A percentile compares a stretch with the other conserved stretches of the same genome.
These are phyloP conservation scores for Mercenaria mercenaria DNA, from an alignment of 1,140 invertebrate genomes.

Conservation along the genomic window DNA sequence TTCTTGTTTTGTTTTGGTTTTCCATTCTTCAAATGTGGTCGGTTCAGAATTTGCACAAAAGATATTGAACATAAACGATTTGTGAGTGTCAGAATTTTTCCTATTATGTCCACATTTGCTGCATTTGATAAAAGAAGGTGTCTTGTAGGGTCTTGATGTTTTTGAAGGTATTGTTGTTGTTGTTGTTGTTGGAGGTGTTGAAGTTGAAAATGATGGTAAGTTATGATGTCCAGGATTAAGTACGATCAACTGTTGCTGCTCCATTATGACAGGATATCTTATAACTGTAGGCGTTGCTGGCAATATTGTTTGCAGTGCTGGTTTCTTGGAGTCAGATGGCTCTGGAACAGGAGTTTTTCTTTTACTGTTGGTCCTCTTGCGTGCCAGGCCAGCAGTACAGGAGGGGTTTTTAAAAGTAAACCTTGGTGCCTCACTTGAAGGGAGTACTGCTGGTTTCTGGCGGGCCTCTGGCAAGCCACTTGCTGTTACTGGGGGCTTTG, in stretches of 20 bases:
- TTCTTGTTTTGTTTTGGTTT: constrained; percentile 2
- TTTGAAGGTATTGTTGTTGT: not conserved
- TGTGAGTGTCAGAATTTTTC: constrained; percentile 14
- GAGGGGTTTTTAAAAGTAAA: not conserved
- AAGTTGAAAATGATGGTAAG: not conserved
- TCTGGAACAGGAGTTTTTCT: no score
- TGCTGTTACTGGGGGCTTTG: constrained; percentile 30
- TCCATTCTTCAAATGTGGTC: constrained; percentile 24
- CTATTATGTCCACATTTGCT: constrained; percentile 36
- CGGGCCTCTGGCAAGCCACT: constrained; percentile 53
- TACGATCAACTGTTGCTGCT: constrained; percentile 12
- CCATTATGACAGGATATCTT: constrained; percentile 29
- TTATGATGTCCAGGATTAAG: not conserved
- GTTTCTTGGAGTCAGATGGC: not conserved
- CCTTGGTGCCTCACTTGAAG: constrained; percentile 10
- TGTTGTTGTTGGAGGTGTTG: not conserved
- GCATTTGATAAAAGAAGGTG: constrained; percentile 29
- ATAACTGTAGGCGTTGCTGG: not conserved
- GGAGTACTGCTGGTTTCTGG: constrained; percentile 40
- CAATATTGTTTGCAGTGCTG: not conserved
- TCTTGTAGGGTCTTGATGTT: constrained; percentile 19
- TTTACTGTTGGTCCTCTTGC: constrained; percentile 14
- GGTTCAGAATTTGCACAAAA: constrained; percentile 14
- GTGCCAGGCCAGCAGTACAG: constrained; percentile 54
- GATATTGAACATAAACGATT: constrained; percentile 24